Conservation (phyloP, 2,888 invertebrate genomes). For the Apamea anceps region DNA sequence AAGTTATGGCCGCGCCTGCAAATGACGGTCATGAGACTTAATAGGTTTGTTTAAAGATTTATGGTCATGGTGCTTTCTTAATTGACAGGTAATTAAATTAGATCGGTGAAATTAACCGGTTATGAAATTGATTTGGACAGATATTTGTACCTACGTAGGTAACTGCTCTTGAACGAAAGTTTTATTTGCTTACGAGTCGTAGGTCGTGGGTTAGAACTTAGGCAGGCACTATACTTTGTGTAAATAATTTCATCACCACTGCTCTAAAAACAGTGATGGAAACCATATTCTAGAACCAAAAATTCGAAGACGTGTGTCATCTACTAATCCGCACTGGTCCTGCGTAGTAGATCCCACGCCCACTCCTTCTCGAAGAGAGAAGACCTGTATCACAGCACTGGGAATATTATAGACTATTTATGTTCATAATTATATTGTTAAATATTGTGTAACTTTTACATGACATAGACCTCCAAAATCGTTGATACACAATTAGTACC, state of each 20-base stretch:
- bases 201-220: background rate
- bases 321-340: background rate
- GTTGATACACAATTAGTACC: background rate
- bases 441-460: background rate
- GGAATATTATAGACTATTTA: background rate
- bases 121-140: slow-evolving; percentile 42
- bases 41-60: slow-evolving; percentile 26
- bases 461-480: background rate
- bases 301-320: background rate
- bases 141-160: background rate
- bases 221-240: background rate
- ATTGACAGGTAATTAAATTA: slow-evolving; percentile 41
- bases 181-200: background rate
- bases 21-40: slow-evolving; percentile 27
- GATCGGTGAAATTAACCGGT: slow-evolving; percentile 38
- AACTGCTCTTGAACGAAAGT: background rate
- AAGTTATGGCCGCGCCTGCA: slow-evolving; percentile 1
- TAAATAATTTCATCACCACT: too few relatives aligned
- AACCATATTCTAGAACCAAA: background rate
- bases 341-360: background rate
- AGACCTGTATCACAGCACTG: background rate
- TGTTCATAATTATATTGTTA: too few relatives aligned
- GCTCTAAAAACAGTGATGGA: too few relatives aligned
- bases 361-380: background rate
- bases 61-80: slow-evolving; percentile 18